Conservation (phyloP, 2,797 vertebrate genomes). For the Urocyon cinereoargenteus region DNA sequence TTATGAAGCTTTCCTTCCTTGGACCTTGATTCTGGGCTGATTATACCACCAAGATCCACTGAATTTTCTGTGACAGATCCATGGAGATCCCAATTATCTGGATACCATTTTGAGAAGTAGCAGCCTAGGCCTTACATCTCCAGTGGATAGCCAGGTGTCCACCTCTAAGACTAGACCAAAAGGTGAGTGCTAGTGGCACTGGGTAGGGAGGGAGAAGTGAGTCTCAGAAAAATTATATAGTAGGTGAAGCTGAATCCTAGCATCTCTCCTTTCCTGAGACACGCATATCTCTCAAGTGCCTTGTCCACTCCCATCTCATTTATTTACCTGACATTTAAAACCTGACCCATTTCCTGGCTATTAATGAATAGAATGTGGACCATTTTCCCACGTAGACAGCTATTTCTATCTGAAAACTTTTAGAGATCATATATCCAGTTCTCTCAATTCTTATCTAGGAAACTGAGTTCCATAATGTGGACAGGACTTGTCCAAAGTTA, state of each 20-base stretch:
- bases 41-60: not conserved
- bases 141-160: not conserved
- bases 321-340: not conserved
- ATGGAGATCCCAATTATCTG: not conserved
- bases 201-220: not conserved
- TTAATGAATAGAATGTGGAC: not conserved
- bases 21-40: not conserved
- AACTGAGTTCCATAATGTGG: not conserved
- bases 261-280: not conserved
- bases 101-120: not conserved
- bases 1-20: not conserved
- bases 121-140: not conserved
- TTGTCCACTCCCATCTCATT: not conserved
- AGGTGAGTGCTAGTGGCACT: not conserved
- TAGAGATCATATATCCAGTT: not conserved
- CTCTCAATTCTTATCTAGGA: not conserved
- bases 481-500: not conserved
- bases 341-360: not conserved
- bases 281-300: not conserved
- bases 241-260: not conserved
- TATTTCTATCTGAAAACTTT: not conserved
- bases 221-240: not conserved
- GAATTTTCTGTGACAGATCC: not conserved
- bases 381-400: not conserved
- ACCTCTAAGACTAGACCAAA: not conserved